Conservation (phyloP, 2,797 vertebrate species). For the Coreius guichenoti region DNA sequence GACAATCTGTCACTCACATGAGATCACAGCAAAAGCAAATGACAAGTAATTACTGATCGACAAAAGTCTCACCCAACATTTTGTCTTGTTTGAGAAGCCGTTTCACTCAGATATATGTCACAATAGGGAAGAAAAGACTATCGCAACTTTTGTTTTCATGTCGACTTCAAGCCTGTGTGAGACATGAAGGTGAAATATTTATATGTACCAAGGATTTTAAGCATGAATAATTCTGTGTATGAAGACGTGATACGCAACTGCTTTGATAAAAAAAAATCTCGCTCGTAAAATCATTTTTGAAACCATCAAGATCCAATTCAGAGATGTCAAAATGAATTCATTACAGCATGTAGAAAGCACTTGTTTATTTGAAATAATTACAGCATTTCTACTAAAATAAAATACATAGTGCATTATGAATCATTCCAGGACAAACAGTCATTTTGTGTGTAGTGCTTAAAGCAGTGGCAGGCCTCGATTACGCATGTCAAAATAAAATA, state of each 20-base stretch:
- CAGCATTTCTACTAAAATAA: conserved; percentile 31
- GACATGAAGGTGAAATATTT: conserved; percentile 9
- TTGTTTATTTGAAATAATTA: conserved; percentile 41
- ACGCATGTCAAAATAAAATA: conserved; percentile 19
- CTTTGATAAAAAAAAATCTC: neutral
- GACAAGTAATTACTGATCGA: neutral
- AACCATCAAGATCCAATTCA: neutral
- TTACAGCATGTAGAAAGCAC: conserved; percentile 17
- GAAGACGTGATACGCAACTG: neutral
- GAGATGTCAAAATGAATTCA: neutral
- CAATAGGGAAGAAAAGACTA: neutral
- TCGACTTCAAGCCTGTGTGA: neutral
- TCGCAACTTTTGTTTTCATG: neutral
- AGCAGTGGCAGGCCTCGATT: conserved; percentile 25
- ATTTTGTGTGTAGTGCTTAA: neutral
- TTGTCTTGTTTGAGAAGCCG: neutral
- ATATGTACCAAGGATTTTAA: conserved; percentile 2
- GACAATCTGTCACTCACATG: neutral
- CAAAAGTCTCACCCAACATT: neutral
- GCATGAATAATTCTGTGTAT: conserved; percentile 1
- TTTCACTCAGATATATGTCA: neutral
- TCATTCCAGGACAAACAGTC: conserved; percentile 24
- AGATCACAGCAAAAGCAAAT: neutral
- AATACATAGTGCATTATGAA: conserved; percentile 37
- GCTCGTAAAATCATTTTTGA: neutral